Evolutionary conservation across 2,888 invertebrate genomes (phyloP).

Genomic region (Lymantria dispar): DNA sequence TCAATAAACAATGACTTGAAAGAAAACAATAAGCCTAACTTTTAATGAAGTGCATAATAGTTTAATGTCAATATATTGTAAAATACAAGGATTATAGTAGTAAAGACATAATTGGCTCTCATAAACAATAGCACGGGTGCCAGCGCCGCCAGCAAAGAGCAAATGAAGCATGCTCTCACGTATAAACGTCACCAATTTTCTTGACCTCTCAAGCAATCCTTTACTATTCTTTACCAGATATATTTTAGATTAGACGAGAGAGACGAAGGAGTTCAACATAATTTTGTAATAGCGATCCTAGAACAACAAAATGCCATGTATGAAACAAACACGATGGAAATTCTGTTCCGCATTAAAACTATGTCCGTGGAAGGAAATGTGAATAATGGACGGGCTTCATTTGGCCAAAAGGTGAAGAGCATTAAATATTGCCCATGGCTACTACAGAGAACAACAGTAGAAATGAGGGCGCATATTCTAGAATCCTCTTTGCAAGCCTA

Average conservation of each 20-base stretch:
- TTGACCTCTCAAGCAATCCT: slow-evolving; percentile 31
- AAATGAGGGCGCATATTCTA: too few relatives aligned
- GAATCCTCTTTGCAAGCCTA: too few relatives aligned
- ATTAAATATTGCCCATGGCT: not conserved
- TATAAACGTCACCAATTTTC: slow-evolving; percentile 45
- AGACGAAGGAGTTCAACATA: slow-evolving; percentile 29
- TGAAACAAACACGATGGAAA: slow-evolving; percentile 55
- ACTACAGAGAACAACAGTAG: too few relatives aligned
- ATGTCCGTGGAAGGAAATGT: slow-evolving; percentile 34
- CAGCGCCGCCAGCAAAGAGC: slow-evolving; percentile 61
- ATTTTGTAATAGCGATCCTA: slow-evolving; percentile 39
- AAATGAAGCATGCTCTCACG: slow-evolving; percentile 74
- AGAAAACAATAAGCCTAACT: not conserved
- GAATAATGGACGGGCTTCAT: slow-evolving; percentile 30
- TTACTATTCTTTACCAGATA: slow-evolving; percentile 10
- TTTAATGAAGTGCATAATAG: not conserved
- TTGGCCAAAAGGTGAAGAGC: slow-evolving; percentile 10
- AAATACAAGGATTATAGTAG: slow-evolving; percentile 56
- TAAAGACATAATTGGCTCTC: slow-evolving; percentile 73
- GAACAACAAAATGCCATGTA: slow-evolving; percentile 59
- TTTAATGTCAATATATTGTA: slow-evolving; percentile 40
- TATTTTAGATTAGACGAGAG: slow-evolving; percentile 6
- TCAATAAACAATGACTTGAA: not conserved
- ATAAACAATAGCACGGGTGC: slow-evolving; percentile 69
- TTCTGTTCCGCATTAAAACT: slow-evolving; percentile 55